A percentile compares a stretch with the other conserved stretches of the same genome.
phyloP scores from a whole-genome alignment of 2,113 vertebrate genomes.

The Corythaixoides concolor region DNA sequence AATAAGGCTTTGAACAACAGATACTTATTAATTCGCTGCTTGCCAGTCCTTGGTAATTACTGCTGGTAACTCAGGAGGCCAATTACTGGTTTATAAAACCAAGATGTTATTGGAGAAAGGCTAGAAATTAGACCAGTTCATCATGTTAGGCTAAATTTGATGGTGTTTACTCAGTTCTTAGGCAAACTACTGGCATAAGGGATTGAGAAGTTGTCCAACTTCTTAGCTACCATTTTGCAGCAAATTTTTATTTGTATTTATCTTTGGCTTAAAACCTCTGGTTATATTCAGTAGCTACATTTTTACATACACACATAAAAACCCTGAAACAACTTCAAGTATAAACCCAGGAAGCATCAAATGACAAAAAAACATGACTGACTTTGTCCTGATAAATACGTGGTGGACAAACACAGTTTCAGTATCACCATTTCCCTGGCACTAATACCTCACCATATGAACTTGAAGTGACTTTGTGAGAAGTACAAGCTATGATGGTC shows the following conservation, averaged over 20 bases:
- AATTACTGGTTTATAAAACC: not conserved
- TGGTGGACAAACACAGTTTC: not conserved
- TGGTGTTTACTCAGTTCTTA: not conserved
- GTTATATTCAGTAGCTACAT: not conserved
- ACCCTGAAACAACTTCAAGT: not conserved
- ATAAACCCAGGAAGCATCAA: not conserved
- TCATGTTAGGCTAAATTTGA: not conserved
- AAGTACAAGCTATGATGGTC: not conserved
- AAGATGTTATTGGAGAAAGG: not conserved
- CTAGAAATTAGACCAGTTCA: not conserved
- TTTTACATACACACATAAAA: not conserved
- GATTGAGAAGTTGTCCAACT: not conserved
- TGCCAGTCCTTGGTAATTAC: not conserved
- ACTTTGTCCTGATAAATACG: not conserved
- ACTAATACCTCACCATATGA: not conserved
- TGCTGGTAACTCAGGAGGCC: not conserved
- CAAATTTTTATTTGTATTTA: not conserved
- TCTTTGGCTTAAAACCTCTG: not conserved
- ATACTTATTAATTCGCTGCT: not conserved
- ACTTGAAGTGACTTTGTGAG: not conserved
- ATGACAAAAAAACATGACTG: not conserved
- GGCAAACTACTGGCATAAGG: not conserved
- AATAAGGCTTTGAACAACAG: not conserved
- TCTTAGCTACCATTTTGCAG: not conserved
- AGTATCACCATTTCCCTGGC: not conserved